Conservation (phyloP, 1,140 invertebrate species). For the Apis florea region DNA sequence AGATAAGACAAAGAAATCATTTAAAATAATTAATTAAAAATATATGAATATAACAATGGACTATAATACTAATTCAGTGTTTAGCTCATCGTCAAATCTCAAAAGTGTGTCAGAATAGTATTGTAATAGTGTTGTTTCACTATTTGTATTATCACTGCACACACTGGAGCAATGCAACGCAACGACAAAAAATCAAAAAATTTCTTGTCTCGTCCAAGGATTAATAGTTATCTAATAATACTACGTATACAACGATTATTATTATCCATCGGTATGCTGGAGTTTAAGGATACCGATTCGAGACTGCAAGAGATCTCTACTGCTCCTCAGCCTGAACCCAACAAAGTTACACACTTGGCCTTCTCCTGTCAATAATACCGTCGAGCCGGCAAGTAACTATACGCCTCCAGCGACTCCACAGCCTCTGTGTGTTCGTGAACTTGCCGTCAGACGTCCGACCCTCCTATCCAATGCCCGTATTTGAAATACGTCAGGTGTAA, state of each 20-base stretch:
- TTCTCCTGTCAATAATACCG: constrained; percentile 61
- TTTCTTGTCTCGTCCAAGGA: too few relatives aligned
- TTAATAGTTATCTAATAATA: too few relatives aligned
- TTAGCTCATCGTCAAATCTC: too few relatives aligned
- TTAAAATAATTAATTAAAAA: too few relatives aligned
- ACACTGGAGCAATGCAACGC: too few relatives aligned
- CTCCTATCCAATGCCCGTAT: constrained; percentile 45
- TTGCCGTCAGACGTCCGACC: constrained; percentile 48
- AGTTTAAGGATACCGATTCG: not conserved
- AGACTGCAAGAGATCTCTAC: not conserved
- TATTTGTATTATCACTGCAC: too few relatives aligned
- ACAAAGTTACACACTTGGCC: constrained; percentile 66
- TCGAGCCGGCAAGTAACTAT: constrained; percentile 59
- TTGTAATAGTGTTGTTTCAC: too few relatives aligned
- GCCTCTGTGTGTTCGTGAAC: constrained; percentile 50
- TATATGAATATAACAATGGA: too few relatives aligned
- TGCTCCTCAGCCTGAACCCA: constrained; percentile 52
- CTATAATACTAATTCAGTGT: too few relatives aligned
- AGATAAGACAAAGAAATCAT: too few relatives aligned
- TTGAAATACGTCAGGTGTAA: constrained; percentile 67
- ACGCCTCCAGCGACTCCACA: constrained; percentile 39
- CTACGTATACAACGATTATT: not conserved
- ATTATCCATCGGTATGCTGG: not conserved
- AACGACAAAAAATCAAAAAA: too few relatives aligned
- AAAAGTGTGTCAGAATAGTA: too few relatives aligned